Conservation (phyloP, 2,113 vertebrate genomes). For the Clarias macrocephalus region DNA sequence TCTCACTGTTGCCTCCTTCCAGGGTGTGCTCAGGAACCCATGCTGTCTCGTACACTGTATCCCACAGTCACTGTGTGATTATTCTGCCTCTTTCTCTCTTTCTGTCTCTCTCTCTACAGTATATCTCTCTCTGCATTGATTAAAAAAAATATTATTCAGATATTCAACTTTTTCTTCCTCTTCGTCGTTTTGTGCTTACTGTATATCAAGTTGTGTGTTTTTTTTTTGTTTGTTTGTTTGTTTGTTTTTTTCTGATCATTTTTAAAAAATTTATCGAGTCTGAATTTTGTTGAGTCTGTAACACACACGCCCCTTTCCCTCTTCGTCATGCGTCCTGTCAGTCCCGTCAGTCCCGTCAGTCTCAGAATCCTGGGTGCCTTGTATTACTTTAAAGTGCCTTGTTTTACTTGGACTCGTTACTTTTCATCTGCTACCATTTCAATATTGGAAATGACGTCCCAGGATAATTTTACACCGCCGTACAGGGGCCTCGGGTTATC, state of each 20-base stretch:
- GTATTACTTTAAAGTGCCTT: constrained; percentile 32
- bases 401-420: constrained; percentile 19
- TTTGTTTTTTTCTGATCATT: neutral
- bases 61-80: constrained; percentile 71
- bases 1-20: constrained; percentile 78
- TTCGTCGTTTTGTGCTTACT: constrained; percentile 60
- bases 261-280: constrained; percentile 24
- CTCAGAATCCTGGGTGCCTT: constrained; percentile 29
- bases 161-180: constrained; percentile 50
- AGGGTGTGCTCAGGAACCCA: constrained; percentile 82
- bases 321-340: constrained; percentile 59
- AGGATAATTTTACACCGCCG: neutral
- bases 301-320: constrained; percentile 55
- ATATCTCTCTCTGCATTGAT: constrained; percentile 31
- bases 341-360: constrained; percentile 43
- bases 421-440: constrained; percentile 12
- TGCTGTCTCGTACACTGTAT: constrained; percentile 69
- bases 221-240: neutral
- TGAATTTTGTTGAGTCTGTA: constrained; percentile 60
- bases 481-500: neutral
- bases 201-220: constrained; percentile 57
- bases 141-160: constrained; percentile 36
- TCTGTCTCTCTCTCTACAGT: constrained; percentile 53
- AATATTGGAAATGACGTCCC: constrained; percentile 11
- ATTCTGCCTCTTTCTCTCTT: constrained; percentile 45